phyloP scores from a whole-genome alignment of 2,888 invertebrate species.

The Pediacus dermestoides region DNA sequence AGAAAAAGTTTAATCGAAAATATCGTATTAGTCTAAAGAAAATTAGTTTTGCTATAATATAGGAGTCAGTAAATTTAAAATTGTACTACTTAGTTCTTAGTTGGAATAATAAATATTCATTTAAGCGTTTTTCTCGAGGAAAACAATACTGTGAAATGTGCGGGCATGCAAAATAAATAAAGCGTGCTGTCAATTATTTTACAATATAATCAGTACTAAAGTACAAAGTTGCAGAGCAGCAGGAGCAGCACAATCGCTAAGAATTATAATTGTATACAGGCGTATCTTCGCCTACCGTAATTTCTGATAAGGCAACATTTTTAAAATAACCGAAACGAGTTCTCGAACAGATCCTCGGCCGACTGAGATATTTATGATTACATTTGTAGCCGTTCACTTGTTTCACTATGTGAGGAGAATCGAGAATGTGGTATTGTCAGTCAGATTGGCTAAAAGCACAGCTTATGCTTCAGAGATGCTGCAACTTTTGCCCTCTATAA shows the following conservation, averaged over 20 bases:
- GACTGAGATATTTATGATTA: constrained; percentile 47
- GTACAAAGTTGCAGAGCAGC: too few species aligned
- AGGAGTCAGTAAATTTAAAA: too few species aligned
- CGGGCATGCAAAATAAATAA: constrained; percentile 29
- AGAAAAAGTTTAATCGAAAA: too few species aligned
- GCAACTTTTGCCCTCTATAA: constrained; percentile 1
- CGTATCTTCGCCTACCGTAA: constrained; percentile 44
- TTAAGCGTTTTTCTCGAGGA: too few species aligned
- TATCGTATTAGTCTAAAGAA: too few species aligned
- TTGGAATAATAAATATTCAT: too few species aligned
- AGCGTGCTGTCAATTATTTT: constrained; percentile 44
- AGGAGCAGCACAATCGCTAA: constrained; percentile 39
- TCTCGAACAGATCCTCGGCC: constrained; percentile 39
- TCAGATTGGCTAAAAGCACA: constrained; percentile 26
- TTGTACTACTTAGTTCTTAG: too few species aligned
- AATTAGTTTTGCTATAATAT: too few species aligned
- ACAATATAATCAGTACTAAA: constrained; percentile 46
- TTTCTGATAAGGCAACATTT: constrained; percentile 46
- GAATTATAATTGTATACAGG: constrained; percentile 45
- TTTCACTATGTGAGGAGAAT: constrained; percentile 47
- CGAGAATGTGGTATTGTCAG: constrained; percentile 25
- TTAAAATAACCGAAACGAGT: constrained; percentile 44
- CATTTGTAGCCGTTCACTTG: constrained; percentile 48
- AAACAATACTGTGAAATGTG: constrained; percentile 24
- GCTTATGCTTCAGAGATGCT: neutral